Evolutionary conservation across 2,113 vertebrate genomes (phyloP).

Genomic region (Chunga burmeisteri): DNA sequence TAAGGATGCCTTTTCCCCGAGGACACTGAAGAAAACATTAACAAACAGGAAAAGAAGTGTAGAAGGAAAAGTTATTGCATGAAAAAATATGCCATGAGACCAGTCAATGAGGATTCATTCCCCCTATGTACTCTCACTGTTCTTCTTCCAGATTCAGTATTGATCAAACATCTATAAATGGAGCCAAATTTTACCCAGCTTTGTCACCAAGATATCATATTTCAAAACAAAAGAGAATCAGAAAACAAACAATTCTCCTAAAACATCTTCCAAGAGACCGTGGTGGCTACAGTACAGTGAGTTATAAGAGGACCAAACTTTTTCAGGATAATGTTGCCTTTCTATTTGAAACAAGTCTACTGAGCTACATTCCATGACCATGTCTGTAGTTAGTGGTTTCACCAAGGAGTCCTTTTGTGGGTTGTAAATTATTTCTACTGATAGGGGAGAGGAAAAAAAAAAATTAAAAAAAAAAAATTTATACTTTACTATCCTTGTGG

Average conservation of each 20-base stretch:
- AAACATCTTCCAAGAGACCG: slow-evolving; percentile 65
- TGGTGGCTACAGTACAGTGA: slow-evolving; percentile 72
- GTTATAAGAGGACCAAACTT: slow-evolving; percentile 83
- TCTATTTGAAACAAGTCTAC: slow-evolving; percentile 78
- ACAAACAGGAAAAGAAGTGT: slow-evolving; percentile 25
- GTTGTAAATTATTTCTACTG: slow-evolving; percentile 83
- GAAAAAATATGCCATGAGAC: slow-evolving; percentile 26
- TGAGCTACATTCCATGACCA: slow-evolving; percentile 81
- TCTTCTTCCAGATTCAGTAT: slow-evolving; percentile 63
- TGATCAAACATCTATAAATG: slow-evolving; percentile 31
- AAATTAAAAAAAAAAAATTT: slow-evolving; percentile 50
- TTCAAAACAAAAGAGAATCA: slow-evolving; percentile 15
- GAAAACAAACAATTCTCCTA: not conserved
- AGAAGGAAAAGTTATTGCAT: slow-evolving; percentile 34
- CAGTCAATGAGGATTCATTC: slow-evolving; percentile 25
- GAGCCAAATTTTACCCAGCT: slow-evolving; percentile 66
- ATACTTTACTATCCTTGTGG: slow-evolving; percentile 77
- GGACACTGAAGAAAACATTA: slow-evolving; percentile 51
- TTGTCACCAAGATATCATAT: slow-evolving; percentile 46
- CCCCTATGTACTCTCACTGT: slow-evolving; percentile 18
- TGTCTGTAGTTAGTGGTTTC: slow-evolving; percentile 77
- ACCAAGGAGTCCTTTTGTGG: slow-evolving; percentile 77
- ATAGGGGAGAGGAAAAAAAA: slow-evolving; percentile 43
- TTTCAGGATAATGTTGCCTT: slow-evolving; percentile 81
- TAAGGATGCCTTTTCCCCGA: slow-evolving; percentile 39